Conservation (phyloP, 2,113 vertebrate species). For the Cyrtonyx montezumae region DNA sequence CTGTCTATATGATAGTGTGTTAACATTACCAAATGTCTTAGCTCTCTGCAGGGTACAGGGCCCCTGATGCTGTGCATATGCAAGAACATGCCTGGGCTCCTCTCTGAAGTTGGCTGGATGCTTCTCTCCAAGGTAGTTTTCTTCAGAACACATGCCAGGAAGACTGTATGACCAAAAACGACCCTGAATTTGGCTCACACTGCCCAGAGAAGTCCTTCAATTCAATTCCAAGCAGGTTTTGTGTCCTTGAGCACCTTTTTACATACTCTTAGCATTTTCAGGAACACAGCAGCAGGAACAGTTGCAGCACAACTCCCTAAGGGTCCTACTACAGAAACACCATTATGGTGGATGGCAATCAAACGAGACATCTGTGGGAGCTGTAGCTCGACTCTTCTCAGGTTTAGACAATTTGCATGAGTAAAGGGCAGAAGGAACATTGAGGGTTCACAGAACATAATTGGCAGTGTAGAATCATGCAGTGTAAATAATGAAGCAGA, state of each 20-base stretch:
- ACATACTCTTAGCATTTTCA: background rate
- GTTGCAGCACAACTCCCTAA: background rate
- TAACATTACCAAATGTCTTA: background rate
- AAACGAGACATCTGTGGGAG: background rate
- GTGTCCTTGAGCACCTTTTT: background rate
- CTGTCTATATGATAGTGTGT: background rate
- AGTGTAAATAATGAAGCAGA: background rate
- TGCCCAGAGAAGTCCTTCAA: background rate
- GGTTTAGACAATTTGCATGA: background rate
- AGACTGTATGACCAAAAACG: background rate
- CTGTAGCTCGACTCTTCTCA: background rate
- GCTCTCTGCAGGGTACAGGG: background rate
- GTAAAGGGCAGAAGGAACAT: background rate
- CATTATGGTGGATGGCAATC: background rate
- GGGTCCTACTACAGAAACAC: background rate
- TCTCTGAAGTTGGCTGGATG: background rate
- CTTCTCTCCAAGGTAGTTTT: background rate
- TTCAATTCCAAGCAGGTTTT: background rate
- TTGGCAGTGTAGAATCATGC: rapidly evolving
- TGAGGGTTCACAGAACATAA: background rate
- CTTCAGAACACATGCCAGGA: background rate
- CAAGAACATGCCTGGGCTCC: rapidly evolving
- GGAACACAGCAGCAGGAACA: too few species aligned
- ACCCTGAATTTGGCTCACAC: background rate
- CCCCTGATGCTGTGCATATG: rapidly evolving